These are phyloP conservation scores for Ceratothoa steindachneri DNA, from an alignment of 2,888 invertebrate genomes.

Conservation along the genomic window DNA sequence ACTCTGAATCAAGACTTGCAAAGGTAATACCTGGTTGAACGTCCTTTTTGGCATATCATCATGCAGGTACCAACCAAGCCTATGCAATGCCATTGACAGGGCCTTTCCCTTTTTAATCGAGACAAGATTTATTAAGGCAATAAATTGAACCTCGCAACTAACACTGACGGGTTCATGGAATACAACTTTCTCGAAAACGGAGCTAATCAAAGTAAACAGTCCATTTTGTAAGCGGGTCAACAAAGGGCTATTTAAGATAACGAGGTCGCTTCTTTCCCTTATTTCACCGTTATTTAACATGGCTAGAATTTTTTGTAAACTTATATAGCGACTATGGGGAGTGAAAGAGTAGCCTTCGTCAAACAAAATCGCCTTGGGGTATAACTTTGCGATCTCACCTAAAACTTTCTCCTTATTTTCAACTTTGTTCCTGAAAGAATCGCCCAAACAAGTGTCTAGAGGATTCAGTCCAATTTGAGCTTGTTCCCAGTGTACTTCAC, in stretches of 20 bases:
- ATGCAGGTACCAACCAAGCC: background rate
- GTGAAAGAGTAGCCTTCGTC: slow-evolving; percentile 3
- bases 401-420: slow-evolving; percentile 19
- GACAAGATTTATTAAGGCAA: background rate
- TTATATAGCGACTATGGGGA: slow-evolving; percentile 19
- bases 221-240: slow-evolving; percentile 37
- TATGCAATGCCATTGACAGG: background rate
- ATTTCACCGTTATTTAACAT: slow-evolving; percentile 18
- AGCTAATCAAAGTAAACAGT: slow-evolving; percentile 16
- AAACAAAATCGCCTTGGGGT: slow-evolving; percentile 8
- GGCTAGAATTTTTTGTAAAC: slow-evolving; percentile 17
- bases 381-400: background rate
- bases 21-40: background rate
- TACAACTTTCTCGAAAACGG: slow-evolving; percentile 24
- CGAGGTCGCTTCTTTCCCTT: slow-evolving; percentile 11
- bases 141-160: background rate
- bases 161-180: slow-evolving; percentile 17
- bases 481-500: background rate
- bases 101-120: background rate
- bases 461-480: background rate
- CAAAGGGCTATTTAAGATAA: slow-evolving; percentile 22
- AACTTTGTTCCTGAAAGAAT: background rate
- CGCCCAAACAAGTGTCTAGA: background rate
- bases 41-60: background rate
- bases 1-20: background rate